These are phyloP conservation scores for Drosophila tsacasi DNA, from an alignment of 1,140 invertebrate genomes.

Conservation along the genomic window DNA sequence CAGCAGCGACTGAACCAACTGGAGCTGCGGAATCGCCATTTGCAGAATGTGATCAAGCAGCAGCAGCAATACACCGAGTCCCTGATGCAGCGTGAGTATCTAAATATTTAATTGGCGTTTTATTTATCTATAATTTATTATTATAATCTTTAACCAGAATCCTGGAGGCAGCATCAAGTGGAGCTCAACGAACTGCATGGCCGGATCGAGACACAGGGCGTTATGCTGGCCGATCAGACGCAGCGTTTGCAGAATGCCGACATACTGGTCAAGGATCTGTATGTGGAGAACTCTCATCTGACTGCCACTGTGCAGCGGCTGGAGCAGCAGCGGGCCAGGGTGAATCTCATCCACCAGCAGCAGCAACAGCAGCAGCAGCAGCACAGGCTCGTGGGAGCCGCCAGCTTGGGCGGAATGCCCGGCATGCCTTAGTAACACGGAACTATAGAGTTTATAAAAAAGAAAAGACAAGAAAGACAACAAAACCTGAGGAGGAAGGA, in stretches of 20 bases:
- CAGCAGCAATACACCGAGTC: conserved; percentile 89
- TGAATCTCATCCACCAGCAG: conserved; percentile 80
- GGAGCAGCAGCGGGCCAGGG: conserved; percentile 86
- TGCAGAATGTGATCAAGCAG: conserved; percentile 88
- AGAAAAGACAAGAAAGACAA: conserved; percentile 14
- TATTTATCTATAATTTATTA: not conserved
- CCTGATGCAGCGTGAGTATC: conserved; percentile 88
- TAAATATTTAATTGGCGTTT: not conserved
- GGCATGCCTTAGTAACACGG: conserved; percentile 78
- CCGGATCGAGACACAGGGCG: conserved; percentile 87
- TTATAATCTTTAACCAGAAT: conserved; percentile 84
- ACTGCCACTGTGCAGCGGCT: conserved; percentile 88
- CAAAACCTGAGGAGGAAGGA: conserved; percentile 29
- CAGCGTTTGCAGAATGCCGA: conserved; percentile 90
- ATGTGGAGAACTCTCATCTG: conserved; percentile 92
- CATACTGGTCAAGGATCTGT: conserved; percentile 91
- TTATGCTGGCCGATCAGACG: conserved; percentile 88
- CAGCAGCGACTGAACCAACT: conserved; percentile 84
- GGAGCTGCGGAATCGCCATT: conserved; percentile 88
- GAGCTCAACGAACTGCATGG: conserved; percentile 88
- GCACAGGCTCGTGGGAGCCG: conserved; percentile 51
- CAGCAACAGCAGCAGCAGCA: conserved; percentile 58
- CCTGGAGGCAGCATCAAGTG: conserved; percentile 88
- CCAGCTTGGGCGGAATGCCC: conserved; percentile 52
- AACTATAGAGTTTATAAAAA: conserved; percentile 20